Evolutionary conservation across 2,797 vertebrate species (phyloP).

Genomic region (Diceros bicornis): DNA sequence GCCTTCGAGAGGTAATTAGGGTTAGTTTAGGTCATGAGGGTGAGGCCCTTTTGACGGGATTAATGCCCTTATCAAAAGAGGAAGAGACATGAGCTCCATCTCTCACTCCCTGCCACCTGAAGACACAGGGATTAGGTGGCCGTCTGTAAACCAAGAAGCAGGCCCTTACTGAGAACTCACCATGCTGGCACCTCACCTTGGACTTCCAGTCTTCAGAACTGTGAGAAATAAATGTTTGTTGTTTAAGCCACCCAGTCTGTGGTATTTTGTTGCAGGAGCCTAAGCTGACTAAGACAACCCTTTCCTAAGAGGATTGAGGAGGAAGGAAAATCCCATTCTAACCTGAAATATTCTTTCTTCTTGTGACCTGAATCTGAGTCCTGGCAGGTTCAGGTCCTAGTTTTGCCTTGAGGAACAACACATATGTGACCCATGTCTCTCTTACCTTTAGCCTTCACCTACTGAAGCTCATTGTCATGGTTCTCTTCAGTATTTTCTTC

Average conservation of each 20-base stretch:
- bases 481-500: neutral
- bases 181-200: neutral
- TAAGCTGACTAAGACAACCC: neutral
- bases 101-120: neutral
- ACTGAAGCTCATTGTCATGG: accelerated
- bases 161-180: neutral
- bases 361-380: neutral
- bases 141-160: neutral
- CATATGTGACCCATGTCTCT: neutral
- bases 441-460: neutral
- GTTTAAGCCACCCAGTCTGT: neutral
- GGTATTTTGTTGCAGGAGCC: neutral
- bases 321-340: neutral
- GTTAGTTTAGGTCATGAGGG: neutral
- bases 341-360: neutral
- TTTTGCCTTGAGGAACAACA: neutral
- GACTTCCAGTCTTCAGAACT: neutral
- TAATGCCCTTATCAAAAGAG: neutral
- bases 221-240: neutral
- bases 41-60: neutral
- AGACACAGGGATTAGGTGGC: neutral
- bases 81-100: neutral
- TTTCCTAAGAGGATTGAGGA: neutral
- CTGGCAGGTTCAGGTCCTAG: neutral
- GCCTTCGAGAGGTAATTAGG: neutral